Conservation (phyloP, 2,888 invertebrate genomes). For the Euzophera pinguis region DNA sequence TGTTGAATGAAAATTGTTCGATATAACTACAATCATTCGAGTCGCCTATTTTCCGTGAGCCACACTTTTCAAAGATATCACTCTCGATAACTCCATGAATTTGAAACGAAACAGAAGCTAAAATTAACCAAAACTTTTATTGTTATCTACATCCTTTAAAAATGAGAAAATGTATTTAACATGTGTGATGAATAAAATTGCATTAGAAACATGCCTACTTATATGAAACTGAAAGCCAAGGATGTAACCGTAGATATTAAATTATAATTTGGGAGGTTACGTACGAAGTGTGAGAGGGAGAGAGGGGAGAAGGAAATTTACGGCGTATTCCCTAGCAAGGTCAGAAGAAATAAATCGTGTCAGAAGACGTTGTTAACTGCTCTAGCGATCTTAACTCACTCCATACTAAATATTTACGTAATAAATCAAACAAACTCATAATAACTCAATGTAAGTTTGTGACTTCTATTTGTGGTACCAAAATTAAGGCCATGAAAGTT, state of each 20-base stretch:
- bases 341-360: constrained; percentile 40
- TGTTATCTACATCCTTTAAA: no score
- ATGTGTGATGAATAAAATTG: neutral
- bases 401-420: neutral
- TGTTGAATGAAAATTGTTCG: no score
- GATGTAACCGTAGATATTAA: neutral
- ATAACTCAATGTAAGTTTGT: no score
- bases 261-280: constrained; percentile 35
- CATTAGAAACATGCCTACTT: neutral
- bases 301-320: constrained; percentile 32
- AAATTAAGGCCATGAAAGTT: no score
- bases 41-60: no score
- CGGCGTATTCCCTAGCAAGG: constrained; percentile 33
- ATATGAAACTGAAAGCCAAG: constrained; percentile 18
- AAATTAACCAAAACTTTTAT: no score
- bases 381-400: constrained; percentile 30
- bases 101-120: no score
- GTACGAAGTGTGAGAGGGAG: constrained; percentile 25
- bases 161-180: neutral
- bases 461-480: no score
- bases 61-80: no score
- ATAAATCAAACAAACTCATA: neutral
- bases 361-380: constrained; percentile 34
- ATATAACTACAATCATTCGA: no score
- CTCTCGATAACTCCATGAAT: no score